Evolutionary conservation across 2,888 invertebrate species (phyloP), one percentile per base, ranked within the genome.

Genomic region (Ptychoptera albimana): DNA sequence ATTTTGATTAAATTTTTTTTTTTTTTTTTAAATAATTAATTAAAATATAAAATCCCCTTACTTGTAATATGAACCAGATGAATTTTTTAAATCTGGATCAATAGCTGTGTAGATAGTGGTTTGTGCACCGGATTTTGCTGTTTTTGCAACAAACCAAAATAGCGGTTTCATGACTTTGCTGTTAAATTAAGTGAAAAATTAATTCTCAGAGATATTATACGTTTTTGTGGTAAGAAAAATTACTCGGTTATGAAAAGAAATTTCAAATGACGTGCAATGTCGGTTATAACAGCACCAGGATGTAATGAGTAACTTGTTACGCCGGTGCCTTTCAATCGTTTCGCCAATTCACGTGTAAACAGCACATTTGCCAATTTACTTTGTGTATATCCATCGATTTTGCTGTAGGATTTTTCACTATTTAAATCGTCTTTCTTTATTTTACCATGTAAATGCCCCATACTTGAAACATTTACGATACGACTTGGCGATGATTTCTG

Each of bases 311-410:
- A 76, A 37, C 78, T 84, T 1, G 81, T 77, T 2, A 89, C 79
- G 32, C 74, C 73, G 1, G 73, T 72, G 80, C 83, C 81, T 57
- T 77, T 54, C 49, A 81, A 59, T 58, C 61, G 66, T 46, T 69
- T 70, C 0, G 77, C 75, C 13, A 87, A 68, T 60, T 84, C 80
- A 47, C 63, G 70, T 0, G 79, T 80, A 58, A 87, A 86, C 42
- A 87, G 66, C 40, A 84, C 55, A 60, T 80, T 82, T n/a, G 86
- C 86, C 42, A 87, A 68, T 69, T 87, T 85, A 66, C 85, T 86
- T 66, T 85, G 85, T 50, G 70, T 67, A 61, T 85, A 86, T 5
- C 84, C 85, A 13, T 64, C 67, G 2, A 64, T 63, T 11, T 74
- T 64, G 60, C 80, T 73, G 59, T 85, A 84, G 16, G 66, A 57